Evolutionary conservation across 64 coral and sea anemone species (phyloP).

Genomic region (Actinia tenebrosa): DNA sequence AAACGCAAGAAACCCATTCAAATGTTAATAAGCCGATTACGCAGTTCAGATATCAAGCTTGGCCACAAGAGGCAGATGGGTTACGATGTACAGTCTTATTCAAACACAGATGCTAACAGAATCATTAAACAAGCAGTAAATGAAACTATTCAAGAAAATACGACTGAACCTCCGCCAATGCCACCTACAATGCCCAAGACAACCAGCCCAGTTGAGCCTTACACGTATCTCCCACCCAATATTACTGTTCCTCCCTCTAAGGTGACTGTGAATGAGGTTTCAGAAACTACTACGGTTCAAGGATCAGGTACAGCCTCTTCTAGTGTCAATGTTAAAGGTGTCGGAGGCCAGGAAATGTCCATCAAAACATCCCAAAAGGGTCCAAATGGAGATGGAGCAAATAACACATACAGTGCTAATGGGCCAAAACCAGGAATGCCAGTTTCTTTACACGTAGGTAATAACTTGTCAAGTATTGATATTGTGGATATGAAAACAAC

Average conservation of each 20-base stretch:
- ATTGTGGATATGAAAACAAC: background rate
- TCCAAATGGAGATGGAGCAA: background rate
- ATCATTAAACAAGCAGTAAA: conserved; percentile 9
- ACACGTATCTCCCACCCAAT: background rate
- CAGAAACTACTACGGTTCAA: background rate
- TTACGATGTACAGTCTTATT: background rate
- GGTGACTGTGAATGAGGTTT: background rate
- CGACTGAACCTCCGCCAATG: conserved; percentile 15
- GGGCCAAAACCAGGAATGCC: background rate
- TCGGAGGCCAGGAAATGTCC: background rate
- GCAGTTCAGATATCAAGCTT: background rate
- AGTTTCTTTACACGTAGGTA: background rate
- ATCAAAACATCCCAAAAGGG: background rate
- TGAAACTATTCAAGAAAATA: conserved; percentile 9
- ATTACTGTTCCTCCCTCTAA: background rate
- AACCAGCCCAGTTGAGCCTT: background rate
- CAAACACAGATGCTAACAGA: background rate
- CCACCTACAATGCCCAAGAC: conserved; percentile 3
- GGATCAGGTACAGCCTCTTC: background rate
- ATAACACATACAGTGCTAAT: background rate
- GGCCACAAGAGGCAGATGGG: conserved; percentile 5
- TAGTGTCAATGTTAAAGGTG: background rate
- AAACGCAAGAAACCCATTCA: background rate
- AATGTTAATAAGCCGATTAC: background rate
- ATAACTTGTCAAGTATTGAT: background rate